A percentile compares a stretch with the other conserved stretches of the same genome.
phyloP scores from a whole-genome alignment of 2,113 vertebrate species.

The Rhea pennata region DNA sequence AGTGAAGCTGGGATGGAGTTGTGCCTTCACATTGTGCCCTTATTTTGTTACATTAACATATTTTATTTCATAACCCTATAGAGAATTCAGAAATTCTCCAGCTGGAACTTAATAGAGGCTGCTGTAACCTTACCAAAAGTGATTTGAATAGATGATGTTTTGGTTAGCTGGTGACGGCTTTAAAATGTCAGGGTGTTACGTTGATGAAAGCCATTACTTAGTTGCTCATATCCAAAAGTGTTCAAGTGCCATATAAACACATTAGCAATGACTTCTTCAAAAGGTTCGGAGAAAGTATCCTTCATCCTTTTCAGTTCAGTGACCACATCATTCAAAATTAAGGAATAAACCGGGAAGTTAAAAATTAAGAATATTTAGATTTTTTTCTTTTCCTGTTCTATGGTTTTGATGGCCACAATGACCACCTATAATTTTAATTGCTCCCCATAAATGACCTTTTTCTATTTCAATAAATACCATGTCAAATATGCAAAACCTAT shows the following conservation, averaged over 20 bases:
- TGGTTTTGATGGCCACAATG: neutral
- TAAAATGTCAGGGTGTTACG: neutral
- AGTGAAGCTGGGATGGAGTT: neutral
- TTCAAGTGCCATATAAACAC: neutral
- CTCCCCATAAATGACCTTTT: neutral
- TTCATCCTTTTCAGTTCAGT: neutral
- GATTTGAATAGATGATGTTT: neutral
- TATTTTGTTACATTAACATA: neutral
- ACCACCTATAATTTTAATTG: neutral
- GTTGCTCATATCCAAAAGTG: neutral
- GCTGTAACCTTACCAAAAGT: neutral
- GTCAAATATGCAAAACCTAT: neutral
- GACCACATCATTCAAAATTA: neutral
- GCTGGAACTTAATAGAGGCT: neutral
- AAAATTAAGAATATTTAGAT: neutral
- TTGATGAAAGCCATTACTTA: neutral
- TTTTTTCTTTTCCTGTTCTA: neutral
- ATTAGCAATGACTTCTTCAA: neutral
- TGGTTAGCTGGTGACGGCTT: neutral
- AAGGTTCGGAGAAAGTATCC: neutral
- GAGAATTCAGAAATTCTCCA: neutral
- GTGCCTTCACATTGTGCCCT: neutral
- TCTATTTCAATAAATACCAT: neutral
- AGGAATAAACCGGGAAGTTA: neutral
- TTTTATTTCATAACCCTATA: rapidly evolving